Conservation (phyloP, 2,113 vertebrate species). For the Seriola quinqueradiata region DNA sequence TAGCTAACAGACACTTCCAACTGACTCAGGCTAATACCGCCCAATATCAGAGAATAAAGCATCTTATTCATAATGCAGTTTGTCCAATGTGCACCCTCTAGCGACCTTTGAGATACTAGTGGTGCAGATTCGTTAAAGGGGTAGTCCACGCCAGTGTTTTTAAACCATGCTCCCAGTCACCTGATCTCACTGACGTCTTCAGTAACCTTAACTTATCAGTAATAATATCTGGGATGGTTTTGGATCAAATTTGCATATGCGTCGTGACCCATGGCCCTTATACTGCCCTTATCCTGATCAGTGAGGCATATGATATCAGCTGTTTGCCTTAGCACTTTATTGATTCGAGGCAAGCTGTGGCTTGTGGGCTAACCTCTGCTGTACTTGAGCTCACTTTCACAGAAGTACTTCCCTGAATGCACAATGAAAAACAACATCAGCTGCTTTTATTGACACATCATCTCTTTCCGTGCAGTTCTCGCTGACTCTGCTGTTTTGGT, state of each 20-base stretch:
- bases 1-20: conserved; percentile 1
- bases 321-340: conserved; percentile 31
- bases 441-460: conserved; percentile 57
- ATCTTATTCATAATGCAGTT: conserved; percentile 25
- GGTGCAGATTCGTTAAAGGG: neutral
- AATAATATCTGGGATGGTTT: neutral
- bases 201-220: no score
- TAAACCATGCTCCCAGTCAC: conserved; percentile 15
- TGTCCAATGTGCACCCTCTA: conserved; percentile 58
- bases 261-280: neutral
- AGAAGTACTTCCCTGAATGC: conserved; percentile 19
- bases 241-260: neutral
- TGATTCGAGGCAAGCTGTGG: conserved; percentile 40
- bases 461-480: conserved; percentile 17
- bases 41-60: conserved; percentile 29
- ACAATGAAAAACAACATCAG: conserved; percentile 66
- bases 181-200: neutral
- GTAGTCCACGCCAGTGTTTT: neutral
- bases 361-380: conserved; percentile 26
- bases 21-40: neutral
- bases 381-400: conserved; percentile 21
- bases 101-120: conserved; percentile 14
- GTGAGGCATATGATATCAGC: conserved; percentile 8
- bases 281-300: conserved; percentile 10
- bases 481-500: conserved; percentile 48